Conservation (phyloP, 2,797 vertebrate genomes). For the Neosilurus hyrtlii region DNA sequence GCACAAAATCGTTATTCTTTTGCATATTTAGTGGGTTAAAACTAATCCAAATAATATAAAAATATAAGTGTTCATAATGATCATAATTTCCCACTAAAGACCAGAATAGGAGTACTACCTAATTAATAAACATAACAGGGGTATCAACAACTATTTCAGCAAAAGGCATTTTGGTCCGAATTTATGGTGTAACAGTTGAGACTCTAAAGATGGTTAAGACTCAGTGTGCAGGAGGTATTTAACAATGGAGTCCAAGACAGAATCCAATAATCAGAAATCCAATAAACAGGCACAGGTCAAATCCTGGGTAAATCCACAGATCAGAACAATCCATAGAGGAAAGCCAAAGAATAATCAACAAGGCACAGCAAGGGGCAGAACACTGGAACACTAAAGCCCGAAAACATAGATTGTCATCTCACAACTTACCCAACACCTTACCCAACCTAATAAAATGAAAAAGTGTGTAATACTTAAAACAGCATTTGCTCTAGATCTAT, state of each 20-base stretch:
- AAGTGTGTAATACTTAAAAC: too few species aligned
- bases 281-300: conserved; percentile 8
- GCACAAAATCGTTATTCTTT: too few species aligned
- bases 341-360: neutral
- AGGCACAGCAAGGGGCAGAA: neutral
- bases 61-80: too few species aligned
- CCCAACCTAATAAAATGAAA: too few species aligned
- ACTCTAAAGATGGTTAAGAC: neutral
- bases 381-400: neutral
- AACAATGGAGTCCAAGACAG: neutral
- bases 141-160: neutral
- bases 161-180: neutral
- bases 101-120: neutral
- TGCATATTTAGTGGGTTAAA: too few species aligned
- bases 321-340: neutral
- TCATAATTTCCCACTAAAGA: neutral
- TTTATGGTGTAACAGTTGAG: neutral
- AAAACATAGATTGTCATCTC: neutral
- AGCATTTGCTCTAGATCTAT: neutral
- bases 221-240: neutral
- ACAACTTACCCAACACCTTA: neutral
- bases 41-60: too few species aligned
- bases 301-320: conserved; percentile 15
- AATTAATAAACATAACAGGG: neutral
- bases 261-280: conserved; percentile 20